Percentiles rank a stretch among this genome's conserved stretches.
Evolutionary conservation across 2,888 invertebrate species (phyloP).

Genomic region (Allophyes oxyacanthae): DNA sequence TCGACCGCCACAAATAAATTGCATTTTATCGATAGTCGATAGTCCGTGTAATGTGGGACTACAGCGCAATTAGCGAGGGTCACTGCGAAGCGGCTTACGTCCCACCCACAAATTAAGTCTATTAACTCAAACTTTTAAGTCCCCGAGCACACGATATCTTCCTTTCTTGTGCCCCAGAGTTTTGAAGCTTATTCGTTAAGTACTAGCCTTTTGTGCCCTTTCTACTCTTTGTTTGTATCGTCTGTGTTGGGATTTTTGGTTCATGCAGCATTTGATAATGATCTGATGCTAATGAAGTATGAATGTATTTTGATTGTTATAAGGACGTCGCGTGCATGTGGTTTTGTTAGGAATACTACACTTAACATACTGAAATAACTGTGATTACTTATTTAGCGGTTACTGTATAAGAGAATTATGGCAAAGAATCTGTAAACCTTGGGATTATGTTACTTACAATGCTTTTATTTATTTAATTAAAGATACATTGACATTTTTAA

Average conservation of each 20-base stretch:
- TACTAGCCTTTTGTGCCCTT: constrained; percentile 81
- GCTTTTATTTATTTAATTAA: no score
- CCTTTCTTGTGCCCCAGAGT: constrained; percentile 85
- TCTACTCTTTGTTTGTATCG: constrained; percentile 82
- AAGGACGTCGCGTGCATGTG: no score
- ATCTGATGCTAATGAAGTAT: constrained; percentile 51
- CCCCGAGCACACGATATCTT: constrained; percentile 84
- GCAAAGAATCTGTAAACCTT: no score
- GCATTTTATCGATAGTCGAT: constrained; percentile 73
- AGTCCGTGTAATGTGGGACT: constrained; percentile 49
- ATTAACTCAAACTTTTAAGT: constrained; percentile 88
- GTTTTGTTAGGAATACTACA: no score
- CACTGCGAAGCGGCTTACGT: constrained; percentile 84
- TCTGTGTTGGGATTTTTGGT: constrained; percentile 74
- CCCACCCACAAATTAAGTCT: constrained; percentile 88
- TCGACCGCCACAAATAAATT: constrained; percentile 52
- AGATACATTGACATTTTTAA: no score
- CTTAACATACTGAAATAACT: no score
- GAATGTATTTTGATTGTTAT: constrained; percentile 23
- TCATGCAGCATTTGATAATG: constrained; percentile 58
- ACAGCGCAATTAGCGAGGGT: constrained; percentile 76
- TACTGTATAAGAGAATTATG: no score
- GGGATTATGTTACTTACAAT: no score
- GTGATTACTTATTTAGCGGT: no score
- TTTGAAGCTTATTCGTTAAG: constrained; percentile 85